A percentile compares a stretch with the other conserved stretches of the same genome.
phyloP scores from a whole-genome alignment of 2,113 vertebrate genomes.

The Sander lucioperca region DNA sequence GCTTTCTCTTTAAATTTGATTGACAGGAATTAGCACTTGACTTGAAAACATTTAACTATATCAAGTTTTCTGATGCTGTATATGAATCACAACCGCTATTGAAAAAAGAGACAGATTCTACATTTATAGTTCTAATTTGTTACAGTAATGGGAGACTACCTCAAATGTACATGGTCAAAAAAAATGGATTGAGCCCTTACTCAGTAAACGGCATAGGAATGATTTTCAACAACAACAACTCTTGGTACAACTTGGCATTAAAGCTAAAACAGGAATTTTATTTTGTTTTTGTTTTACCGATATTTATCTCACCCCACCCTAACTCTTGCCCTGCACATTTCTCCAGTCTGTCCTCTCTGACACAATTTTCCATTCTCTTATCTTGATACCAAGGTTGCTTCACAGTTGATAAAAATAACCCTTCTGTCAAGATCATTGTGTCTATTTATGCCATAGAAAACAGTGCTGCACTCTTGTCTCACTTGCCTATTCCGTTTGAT shows the following conservation, averaged over 20 bases:
- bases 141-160: background rate
- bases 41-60: no score
- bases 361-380: slow-evolving; percentile 74
- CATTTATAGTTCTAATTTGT: background rate
- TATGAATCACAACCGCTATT: background rate
- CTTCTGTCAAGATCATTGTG: slow-evolving; percentile 72
- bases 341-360: slow-evolving; percentile 35
- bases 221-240: background rate
- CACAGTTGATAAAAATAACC: slow-evolving; percentile 64
- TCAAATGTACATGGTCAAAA: background rate
- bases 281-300: slow-evolving; percentile 47
- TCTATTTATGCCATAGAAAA: slow-evolving; percentile 61
- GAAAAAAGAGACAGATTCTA: background rate
- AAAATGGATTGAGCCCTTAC: background rate
- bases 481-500: slow-evolving; percentile 1
- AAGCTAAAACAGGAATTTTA: slow-evolving; percentile 18
- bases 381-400: slow-evolving; percentile 57
- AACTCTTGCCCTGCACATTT: slow-evolving; percentile 31
- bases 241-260: slow-evolving; percentile 3
- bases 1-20: no score
- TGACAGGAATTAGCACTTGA: no score
- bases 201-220: background rate
- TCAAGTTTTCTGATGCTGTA: background rate
- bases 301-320: slow-evolving; percentile 51
- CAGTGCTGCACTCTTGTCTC: slow-evolving; percentile 35